phyloP scores from a whole-genome alignment of 2,888 invertebrate species.

The Andrena minutula region DNA sequence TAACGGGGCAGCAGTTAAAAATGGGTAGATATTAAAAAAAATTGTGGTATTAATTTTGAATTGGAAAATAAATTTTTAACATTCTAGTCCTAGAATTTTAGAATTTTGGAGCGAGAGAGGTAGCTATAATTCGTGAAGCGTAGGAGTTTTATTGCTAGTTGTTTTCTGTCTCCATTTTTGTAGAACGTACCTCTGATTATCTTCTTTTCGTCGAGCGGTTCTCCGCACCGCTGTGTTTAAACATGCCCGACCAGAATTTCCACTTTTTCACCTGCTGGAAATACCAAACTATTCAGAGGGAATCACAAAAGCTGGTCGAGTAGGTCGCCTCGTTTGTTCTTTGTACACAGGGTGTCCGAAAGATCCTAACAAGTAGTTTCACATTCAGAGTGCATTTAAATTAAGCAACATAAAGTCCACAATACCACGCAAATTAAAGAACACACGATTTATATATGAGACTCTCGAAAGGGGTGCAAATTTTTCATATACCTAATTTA shows the following conservation, averaged over 20 bases:
- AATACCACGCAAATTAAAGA: too few species aligned
- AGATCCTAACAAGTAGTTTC: not conserved
- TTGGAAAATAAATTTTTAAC: too few species aligned
- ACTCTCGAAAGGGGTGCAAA: too few species aligned
- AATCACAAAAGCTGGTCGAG: conserved; percentile 5
- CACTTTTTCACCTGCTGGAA: conserved; percentile 60
- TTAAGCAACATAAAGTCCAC: too few species aligned
- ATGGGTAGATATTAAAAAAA: too few species aligned
- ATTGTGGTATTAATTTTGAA: too few species aligned
- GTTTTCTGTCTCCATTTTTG: not conserved
- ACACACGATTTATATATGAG: too few species aligned
- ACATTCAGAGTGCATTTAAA: too few species aligned
- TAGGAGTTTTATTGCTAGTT: not conserved
- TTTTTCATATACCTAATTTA: too few species aligned
- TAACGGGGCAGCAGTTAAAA: too few species aligned
- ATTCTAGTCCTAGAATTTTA: too few species aligned
- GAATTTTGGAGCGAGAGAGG: too few species aligned
- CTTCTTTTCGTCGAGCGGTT: not conserved
- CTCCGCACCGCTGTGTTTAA: conserved; percentile 10
- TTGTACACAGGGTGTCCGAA: conserved; percentile 4
- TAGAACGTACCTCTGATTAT: not conserved
- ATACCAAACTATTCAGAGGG: conserved; percentile 42
- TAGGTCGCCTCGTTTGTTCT: conserved; percentile 6
- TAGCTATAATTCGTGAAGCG: not conserved
- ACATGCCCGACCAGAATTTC: conserved; percentile 48